A percentile compares a stretch with the other conserved stretches of the same genome.
phyloP scores from a whole-genome alignment of 2,888 invertebrate genomes.

The Lasioglossum figueresi region DNA sequence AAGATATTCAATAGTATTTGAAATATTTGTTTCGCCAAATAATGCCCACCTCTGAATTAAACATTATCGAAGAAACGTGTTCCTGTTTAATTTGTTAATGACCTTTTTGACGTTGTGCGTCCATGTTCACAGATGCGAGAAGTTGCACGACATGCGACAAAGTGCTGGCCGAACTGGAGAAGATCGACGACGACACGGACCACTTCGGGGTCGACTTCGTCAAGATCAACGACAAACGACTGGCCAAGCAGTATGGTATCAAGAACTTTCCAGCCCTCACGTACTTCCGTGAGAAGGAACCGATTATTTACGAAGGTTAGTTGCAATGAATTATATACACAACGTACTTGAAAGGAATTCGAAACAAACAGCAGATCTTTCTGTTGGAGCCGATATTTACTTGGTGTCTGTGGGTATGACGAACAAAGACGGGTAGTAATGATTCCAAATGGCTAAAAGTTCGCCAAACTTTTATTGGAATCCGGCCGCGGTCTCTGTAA shows the following conservation, averaged over 20 bases:
- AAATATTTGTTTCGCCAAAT: no score
- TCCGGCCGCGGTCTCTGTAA: constrained; percentile 73
- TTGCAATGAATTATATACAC: not conserved
- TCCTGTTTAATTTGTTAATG: not conserved
- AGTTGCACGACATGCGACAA: constrained; percentile 96
- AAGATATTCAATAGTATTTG: no score
- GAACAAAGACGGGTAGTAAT: constrained; percentile 52
- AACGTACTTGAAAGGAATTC: not conserved
- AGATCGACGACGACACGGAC: constrained; percentile 98
- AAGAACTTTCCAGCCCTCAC: constrained; percentile 98
- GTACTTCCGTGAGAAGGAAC: constrained; percentile 98
- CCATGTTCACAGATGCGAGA: constrained; percentile 89
- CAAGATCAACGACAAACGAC: constrained; percentile 97
- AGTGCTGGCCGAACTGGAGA: constrained; percentile 95
- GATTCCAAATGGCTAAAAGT: constrained; percentile 64
- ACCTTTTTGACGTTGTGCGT: not conserved
- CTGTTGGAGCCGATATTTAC: constrained; percentile 14
- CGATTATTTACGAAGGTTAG: constrained; percentile 96
- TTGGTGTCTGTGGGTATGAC: constrained; percentile 14
- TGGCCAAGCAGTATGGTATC: constrained; percentile 98
- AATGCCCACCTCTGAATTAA: no score
- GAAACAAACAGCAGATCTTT: not conserved
- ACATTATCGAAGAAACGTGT: not conserved
- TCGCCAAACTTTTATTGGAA: constrained; percentile 78
- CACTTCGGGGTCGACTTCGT: constrained; percentile 97